Conservation (phyloP, 2,888 invertebrate species). For the Napeogenes inachia region DNA sequence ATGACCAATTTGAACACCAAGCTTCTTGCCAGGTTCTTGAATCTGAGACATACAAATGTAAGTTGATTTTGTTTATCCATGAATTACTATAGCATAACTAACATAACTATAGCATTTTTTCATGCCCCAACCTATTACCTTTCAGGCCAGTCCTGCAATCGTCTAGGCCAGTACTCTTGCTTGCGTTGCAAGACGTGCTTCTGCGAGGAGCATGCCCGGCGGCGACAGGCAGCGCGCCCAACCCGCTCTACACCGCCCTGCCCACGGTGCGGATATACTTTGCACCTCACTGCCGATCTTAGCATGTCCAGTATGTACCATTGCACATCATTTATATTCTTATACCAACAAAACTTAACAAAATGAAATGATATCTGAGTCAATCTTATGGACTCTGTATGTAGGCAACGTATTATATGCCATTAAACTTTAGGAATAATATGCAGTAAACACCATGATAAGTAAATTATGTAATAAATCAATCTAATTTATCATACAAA, state of each 20-base stretch:
- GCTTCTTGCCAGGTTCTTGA: conserved; percentile 97
- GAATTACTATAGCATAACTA: no score
- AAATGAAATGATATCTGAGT: no score
- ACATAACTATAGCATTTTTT: conserved; percentile 20
- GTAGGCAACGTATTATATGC: no score
- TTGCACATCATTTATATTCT: conserved; percentile 66
- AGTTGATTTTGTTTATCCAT: conserved; percentile 36
- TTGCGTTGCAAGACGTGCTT: conserved; percentile 96
- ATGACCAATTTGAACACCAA: conserved; percentile 98
- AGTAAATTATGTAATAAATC: no score
- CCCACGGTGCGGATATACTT: conserved; percentile 95
- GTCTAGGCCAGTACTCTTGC: conserved; percentile 95
- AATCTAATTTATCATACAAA: no score
- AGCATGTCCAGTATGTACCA: conserved; percentile 93
- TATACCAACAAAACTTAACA: no score
- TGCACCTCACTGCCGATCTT: conserved; percentile 95
- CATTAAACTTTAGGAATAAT: no score
- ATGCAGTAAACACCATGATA: no score
- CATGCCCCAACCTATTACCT: conserved; percentile 93
- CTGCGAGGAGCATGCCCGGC: conserved; percentile 96
- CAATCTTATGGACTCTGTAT: no score
- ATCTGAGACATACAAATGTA: conserved; percentile 96
- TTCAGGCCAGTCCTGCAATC: conserved; percentile 94
- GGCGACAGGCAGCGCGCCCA: conserved; percentile 59
- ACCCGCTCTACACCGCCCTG: conserved; percentile 81